Evolutionary conservation across 2,113 vertebrate species (phyloP).

Genomic region (Megaleporinus macrocephalus): DNA sequence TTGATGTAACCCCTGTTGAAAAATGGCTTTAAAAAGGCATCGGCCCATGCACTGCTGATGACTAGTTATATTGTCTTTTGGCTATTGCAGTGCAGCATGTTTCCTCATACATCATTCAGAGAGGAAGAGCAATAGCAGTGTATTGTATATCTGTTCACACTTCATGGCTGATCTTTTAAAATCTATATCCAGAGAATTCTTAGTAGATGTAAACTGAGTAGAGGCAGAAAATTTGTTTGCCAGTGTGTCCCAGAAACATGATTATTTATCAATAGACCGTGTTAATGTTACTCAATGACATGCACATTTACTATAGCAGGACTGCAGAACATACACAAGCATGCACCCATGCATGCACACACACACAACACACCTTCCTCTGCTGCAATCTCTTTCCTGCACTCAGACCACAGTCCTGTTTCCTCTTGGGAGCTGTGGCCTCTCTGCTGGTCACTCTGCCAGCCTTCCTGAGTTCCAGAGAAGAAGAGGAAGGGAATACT

Average conservation of each 20-base stretch:
- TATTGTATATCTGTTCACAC: not conserved
- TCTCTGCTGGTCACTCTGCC: conserved; percentile 55
- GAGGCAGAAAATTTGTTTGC: too few species aligned
- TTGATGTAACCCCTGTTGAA: not conserved
- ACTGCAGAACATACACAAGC: conserved; percentile 19
- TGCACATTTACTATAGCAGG: conserved; percentile 8
- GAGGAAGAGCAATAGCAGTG: not conserved
- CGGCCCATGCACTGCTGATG: not conserved
- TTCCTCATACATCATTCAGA: not conserved
- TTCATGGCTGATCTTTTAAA: not conserved
- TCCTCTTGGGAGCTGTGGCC: conserved; percentile 54
- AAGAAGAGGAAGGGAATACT: conserved; percentile 58
- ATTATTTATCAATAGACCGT: conserved; percentile 2
- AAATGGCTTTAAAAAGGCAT: not conserved
- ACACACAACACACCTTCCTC: conserved; percentile 47
- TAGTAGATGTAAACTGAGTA: not conserved
- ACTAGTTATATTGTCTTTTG: too few species aligned
- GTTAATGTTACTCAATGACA: conserved; percentile 12
- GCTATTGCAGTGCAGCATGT: too few species aligned
- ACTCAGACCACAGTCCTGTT: conserved; percentile 40
- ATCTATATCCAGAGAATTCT: not conserved
- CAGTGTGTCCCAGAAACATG: not conserved
- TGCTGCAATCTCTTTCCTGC: conserved; percentile 50
- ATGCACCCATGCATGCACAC: conserved; percentile 23
- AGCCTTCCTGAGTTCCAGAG: conserved; percentile 64